A percentile compares a stretch with the other conserved stretches of the same genome.
These are phyloP conservation scores for Maconellicoccus hirsutus DNA, from an alignment of 1,140 invertebrate species.

Conservation along the genomic window DNA sequence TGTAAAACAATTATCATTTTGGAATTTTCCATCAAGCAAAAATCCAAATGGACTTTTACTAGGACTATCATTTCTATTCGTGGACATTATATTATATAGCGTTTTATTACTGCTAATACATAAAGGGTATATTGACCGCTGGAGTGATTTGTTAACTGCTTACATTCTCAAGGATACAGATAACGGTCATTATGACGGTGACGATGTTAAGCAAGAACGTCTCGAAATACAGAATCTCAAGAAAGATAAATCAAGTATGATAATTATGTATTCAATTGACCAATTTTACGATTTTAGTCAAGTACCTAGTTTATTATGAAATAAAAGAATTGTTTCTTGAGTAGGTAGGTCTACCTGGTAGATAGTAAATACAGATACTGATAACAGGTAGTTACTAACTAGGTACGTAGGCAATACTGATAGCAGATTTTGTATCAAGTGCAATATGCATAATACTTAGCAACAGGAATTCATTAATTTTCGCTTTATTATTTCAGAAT, in stretches of 20 bases:
- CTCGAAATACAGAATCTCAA: not conserved
- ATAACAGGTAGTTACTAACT: not conserved
- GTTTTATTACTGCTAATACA: not conserved
- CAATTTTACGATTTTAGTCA: too few species aligned
- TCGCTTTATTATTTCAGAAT: not conserved
- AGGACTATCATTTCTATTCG: not conserved
- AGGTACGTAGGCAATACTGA: not conserved
- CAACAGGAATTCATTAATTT: too few species aligned
- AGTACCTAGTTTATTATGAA: too few species aligned
- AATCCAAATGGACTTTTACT: not conserved
- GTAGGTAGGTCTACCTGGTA: too few species aligned
- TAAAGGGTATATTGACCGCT: not conserved
- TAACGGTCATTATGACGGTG: not conserved
- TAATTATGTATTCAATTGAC: too few species aligned
- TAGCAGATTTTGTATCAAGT: not conserved
- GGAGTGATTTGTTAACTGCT: not conserved
- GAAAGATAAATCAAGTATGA: not conserved
- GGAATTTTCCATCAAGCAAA: not conserved
- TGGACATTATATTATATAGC: not conserved
- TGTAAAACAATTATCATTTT: not conserved
- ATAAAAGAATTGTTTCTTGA: too few species aligned
- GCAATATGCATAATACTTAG: too few species aligned
- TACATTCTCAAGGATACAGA: not conserved
- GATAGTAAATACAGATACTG: too few species aligned
- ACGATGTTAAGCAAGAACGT: not conserved